Conservation (phyloP, 2,888 invertebrate genomes). For the Cynaeus angustus region DNA sequence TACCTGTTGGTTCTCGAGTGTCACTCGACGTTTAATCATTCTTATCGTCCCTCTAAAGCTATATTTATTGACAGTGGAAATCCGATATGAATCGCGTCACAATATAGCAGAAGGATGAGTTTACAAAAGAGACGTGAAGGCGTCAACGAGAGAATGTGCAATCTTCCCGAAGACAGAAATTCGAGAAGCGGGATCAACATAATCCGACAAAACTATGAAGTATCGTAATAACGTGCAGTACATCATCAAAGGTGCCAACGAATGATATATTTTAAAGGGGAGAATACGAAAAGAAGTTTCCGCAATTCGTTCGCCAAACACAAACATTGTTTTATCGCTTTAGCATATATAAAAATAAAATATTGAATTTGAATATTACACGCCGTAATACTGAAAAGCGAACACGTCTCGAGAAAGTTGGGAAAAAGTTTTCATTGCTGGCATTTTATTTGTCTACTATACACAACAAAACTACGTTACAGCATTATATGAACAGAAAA, state of each 20-base stretch:
- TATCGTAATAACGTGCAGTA: constrained; percentile 14
- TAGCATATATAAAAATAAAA: constrained; percentile 29
- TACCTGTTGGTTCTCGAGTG: constrained; percentile 35
- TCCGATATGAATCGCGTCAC: constrained; percentile 46
- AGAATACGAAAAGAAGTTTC: constrained; percentile 9
- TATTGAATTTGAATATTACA: constrained; percentile 39
- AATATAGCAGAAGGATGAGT: constrained; percentile 40
- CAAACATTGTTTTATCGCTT: constrained; percentile 41
- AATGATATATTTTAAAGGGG: constrained; percentile 27
- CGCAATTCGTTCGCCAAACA: constrained; percentile 19
- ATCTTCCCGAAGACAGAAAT: constrained; percentile 23
- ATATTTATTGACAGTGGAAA: constrained; percentile 47
- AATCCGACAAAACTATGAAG: constrained; percentile 35
- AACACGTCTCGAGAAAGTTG: constrained; percentile 21
- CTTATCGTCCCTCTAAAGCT: constrained; percentile 35
- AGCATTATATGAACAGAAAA: constrained; percentile 31
- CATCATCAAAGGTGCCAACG: constrained; percentile 11
- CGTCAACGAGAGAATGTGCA: constrained; percentile 7
- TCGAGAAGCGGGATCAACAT: constrained; percentile 31
- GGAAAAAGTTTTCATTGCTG: constrained; percentile 19
- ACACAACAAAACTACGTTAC: constrained; percentile 26
- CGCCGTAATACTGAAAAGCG: constrained; percentile 31
- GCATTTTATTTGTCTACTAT: constrained; percentile 29
- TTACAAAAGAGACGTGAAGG: constrained; percentile 42
- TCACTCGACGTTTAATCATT: constrained; percentile 44